Conservation (phyloP, 2,113 vertebrate genomes). For the Engraulis encrasicolus region DNA sequence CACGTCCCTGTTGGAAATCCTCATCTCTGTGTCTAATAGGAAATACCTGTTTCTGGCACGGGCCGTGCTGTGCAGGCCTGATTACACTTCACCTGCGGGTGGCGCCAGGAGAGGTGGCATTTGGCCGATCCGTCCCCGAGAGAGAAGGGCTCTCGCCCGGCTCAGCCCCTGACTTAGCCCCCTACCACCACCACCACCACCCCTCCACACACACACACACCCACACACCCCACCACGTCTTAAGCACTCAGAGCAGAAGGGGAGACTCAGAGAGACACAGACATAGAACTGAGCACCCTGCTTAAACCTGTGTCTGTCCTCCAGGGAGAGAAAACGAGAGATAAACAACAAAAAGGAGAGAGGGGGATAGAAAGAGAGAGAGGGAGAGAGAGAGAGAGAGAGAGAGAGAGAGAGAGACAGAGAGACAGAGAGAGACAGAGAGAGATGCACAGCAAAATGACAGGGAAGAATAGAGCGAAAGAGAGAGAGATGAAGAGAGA, state of each 20-base stretch:
- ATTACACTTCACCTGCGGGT: slow-evolving; percentile 73
- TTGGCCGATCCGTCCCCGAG: slow-evolving; percentile 68
- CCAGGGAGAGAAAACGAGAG: slow-evolving; percentile 51
- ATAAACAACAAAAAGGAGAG: slow-evolving; percentile 28
- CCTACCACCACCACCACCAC: no score
- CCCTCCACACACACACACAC: no score
- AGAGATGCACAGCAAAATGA: slow-evolving; percentile 24
- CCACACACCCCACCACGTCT: no score
- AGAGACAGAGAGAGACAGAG: not conserved
- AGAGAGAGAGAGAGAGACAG: not conserved
- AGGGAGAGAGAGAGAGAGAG: not conserved
- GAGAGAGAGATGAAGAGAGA: not conserved
- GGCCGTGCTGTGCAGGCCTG: slow-evolving; percentile 65
- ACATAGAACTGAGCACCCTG: slow-evolving; percentile 59
- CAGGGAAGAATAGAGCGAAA: not conserved
- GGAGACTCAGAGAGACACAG: no score
- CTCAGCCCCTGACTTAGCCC: slow-evolving; percentile 75
- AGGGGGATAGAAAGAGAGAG: not conserved
- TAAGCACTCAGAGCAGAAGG: slow-evolving; percentile 64
- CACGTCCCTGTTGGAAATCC: slow-evolving; percentile 59
- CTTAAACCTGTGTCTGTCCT: slow-evolving; percentile 72
- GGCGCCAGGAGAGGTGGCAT: slow-evolving; percentile 79
- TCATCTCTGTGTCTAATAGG: slow-evolving; percentile 79
- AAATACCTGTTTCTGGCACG: slow-evolving; percentile 74
- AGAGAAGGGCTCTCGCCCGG: slow-evolving; percentile 64